Evolutionary conservation across 1,140 invertebrate genomes (phyloP), one percentile per base, ranked within the genome.

Genomic region (Riptortus pedestris): DNA sequence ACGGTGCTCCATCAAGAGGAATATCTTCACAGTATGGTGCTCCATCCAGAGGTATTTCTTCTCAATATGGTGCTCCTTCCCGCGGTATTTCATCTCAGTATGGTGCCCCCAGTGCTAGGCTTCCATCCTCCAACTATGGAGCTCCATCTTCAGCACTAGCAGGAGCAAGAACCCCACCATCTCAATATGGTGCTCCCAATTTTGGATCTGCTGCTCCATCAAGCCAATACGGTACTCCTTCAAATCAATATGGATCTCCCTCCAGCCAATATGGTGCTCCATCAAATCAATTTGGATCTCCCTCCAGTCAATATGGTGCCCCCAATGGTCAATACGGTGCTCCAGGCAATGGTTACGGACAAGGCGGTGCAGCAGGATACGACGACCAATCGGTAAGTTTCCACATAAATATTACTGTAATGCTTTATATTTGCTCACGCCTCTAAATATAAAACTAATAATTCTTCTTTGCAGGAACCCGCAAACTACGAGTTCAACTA

Each of bases 1-100:
- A 64, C 29, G 62, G 62, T 3, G 62, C 62, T 7, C 62, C 62
- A 14, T 4, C 14, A 9, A 29, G 22, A 22, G 62, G 62, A 38
- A 52, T 14, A 2, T 33, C 58, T 2, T 60, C 58, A 4, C 60
- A 24, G 5, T 62, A 62, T 22, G 60, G 60, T 48, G 60, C 60
- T n/a, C 48, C 58, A 5, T n/a, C n/a, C n/a, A n/a, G n/a, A n/a
- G n/a, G n/a, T n/a, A n/a, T n/a, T 48, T 48, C 47, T 48, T 48
- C 47, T 2, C 47, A 33, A 18, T 18, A 58, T 27, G 58, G 58
- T 2, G 45, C 62, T 20, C 62, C 62, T 2, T n/a, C n/a, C n/a
- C n/a, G n/a, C n/a, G n/a, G n/a, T n/a, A n/a, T n/a, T n/a, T 64
- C 62, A 9, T 55, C 51, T 48, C 60, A 62, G 45, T 62, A 62